Evolutionary conservation across 1,140 invertebrate genomes (phyloP).

Genomic region (Neomicropteryx cornuta): DNA sequence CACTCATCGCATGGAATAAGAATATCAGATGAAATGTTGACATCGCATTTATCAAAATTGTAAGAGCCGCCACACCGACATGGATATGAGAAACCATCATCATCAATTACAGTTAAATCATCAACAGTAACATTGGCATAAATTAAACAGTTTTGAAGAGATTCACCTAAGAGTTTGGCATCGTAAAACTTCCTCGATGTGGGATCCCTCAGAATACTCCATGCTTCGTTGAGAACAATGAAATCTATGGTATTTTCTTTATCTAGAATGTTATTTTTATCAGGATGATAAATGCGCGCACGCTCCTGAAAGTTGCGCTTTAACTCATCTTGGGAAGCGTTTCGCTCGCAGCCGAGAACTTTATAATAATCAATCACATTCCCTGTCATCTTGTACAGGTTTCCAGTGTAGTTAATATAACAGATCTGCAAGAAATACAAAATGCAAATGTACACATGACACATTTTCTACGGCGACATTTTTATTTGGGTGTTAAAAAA

Average conservation of each 20-base stretch:
- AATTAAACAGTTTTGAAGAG: conserved; percentile 40
- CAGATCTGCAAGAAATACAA: too few species aligned
- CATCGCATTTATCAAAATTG: conserved; percentile 33
- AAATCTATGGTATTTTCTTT: conserved; percentile 28
- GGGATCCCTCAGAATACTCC: conserved; percentile 45
- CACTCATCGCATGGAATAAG: conserved; percentile 52
- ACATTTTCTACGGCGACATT: too few species aligned
- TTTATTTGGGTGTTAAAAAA: too few species aligned
- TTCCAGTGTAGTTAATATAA: too few species aligned
- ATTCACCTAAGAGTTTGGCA: conserved; percentile 35
- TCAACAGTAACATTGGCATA: conserved; percentile 41
- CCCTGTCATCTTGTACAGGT: too few species aligned
- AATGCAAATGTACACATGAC: too few species aligned
- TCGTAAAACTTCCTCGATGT: conserved; percentile 46
- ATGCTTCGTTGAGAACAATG: conserved; percentile 47
- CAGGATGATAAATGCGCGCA: conserved; percentile 48
- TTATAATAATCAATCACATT: conserved; percentile 39
- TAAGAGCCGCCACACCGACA: conserved; percentile 56
- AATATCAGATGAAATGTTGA: conserved; percentile 31
- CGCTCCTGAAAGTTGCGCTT: conserved; percentile 51
- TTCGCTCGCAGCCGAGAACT: conserved; percentile 42
- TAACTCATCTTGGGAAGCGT: conserved; percentile 43
- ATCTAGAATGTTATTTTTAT: conserved; percentile 34
- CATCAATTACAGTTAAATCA: conserved; percentile 35
- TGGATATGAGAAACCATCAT: conserved; percentile 34